Evolutionary conservation across 2,113 vertebrate species (phyloP).

Genomic region (Vulpes lagopus): DNA sequence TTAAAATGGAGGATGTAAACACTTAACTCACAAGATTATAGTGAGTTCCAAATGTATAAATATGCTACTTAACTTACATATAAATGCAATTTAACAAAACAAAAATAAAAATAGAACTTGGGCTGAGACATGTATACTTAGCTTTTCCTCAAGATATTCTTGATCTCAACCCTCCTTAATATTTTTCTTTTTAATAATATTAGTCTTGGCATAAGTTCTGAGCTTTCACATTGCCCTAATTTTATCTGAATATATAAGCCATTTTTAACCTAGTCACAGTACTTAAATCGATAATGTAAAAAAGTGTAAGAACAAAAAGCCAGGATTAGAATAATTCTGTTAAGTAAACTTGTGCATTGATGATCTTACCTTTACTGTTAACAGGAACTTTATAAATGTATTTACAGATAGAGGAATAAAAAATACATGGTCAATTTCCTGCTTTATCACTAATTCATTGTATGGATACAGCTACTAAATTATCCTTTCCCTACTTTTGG

Average conservation of each 20-base stretch:
- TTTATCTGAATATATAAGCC: background rate
- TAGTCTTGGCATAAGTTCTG: background rate
- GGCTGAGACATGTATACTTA: background rate
- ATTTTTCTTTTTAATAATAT: background rate
- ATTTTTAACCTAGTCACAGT: background rate
- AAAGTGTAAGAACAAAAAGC: background rate
- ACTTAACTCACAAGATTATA: background rate
- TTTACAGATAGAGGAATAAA: background rate
- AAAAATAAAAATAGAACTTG: background rate
- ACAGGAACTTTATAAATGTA: background rate
- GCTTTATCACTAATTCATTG: background rate
- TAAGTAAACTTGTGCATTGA: background rate
- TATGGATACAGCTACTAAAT: background rate
- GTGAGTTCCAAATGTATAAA: background rate
- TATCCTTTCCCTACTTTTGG: background rate
- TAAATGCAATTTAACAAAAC: background rate
- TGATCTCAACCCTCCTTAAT: background rate
- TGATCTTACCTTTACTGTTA: background rate
- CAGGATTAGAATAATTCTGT: background rate
- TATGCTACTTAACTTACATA: background rate
- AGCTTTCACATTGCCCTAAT: background rate
- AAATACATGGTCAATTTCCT: background rate
- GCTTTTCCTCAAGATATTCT: background rate
- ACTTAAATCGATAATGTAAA: background rate
- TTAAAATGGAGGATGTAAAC: background rate